Percentiles rank a stretch among this genome's conserved stretches.
phyloP scores from a whole-genome alignment of 2,113 vertebrate species.

The Progne subis region DNA sequence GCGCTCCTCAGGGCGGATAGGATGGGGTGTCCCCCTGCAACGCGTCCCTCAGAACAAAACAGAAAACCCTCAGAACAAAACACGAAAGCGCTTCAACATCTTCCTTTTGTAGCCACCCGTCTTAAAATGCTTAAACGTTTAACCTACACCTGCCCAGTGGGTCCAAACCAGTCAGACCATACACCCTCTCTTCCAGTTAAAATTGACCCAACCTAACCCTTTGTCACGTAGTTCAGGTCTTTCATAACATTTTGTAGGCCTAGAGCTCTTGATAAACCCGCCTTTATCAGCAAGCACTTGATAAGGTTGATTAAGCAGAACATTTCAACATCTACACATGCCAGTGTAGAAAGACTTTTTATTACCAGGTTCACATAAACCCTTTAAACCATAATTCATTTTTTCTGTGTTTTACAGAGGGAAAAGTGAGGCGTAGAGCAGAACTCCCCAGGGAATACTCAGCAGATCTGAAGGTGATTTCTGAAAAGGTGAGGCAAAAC shows the following conservation, averaged over 20 bases:
- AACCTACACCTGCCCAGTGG: not conserved
- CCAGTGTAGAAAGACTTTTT: not conserved
- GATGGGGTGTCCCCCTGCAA: no score
- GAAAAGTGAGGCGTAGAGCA: not conserved
- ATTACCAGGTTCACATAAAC: not conserved
- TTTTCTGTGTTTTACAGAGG: slow-evolving; percentile 3
- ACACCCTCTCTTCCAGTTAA: not conserved
- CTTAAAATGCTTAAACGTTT: not conserved
- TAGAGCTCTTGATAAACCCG: not conserved
- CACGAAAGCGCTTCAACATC: not conserved
- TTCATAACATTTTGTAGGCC: not conserved
- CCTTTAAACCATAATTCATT: not conserved
- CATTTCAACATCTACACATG: not conserved
- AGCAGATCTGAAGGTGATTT: not conserved
- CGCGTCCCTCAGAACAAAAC: not conserved
- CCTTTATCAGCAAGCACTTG: not conserved
- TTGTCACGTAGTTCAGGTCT: not conserved
- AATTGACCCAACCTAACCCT: not conserved
- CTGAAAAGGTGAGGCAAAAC: slow-evolving; percentile 1
- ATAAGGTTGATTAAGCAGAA: not conserved
- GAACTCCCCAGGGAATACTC: not conserved
- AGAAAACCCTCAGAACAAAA: not conserved
- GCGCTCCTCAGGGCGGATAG: not conserved
- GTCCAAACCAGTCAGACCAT: not conserved
- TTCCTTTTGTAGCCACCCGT: not conserved